Evolutionary conservation across 2,797 vertebrate genomes (phyloP).

Genomic region (Falco naumanni): DNA sequence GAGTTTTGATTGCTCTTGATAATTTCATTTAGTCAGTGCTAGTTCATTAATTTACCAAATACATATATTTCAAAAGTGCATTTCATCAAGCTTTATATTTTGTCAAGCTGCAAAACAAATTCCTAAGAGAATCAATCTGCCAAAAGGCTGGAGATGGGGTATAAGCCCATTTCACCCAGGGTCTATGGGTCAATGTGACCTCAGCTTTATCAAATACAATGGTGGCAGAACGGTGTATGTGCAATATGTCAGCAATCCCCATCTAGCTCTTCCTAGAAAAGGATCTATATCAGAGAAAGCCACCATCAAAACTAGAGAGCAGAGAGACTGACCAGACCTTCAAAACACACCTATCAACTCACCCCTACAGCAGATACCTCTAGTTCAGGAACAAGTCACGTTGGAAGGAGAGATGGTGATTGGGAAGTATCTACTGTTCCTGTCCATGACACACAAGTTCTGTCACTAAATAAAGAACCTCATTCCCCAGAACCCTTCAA

Average conservation of each 20-base stretch:
- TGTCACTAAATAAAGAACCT: constrained; percentile 54
- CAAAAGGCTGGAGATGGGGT: not conserved
- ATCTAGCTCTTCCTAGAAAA: not conserved
- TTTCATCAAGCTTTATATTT: constrained; percentile 53
- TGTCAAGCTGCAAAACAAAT: constrained; percentile 26
- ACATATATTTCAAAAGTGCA: constrained; percentile 33
- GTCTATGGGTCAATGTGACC: not conserved
- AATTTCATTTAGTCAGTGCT: constrained; percentile 52
- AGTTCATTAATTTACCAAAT: constrained; percentile 66
- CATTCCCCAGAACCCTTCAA: constrained; percentile 42
- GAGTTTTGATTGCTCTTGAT: constrained; percentile 55
- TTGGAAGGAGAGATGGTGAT: not conserved
- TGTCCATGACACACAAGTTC: not conserved
- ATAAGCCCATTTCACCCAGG: not conserved
- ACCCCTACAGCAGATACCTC: not conserved
- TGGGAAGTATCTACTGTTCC: not conserved
- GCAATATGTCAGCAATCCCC: not conserved
- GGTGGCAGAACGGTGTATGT: not conserved
- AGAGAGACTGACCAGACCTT: not conserved
- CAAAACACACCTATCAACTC: not conserved
- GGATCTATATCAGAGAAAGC: not conserved
- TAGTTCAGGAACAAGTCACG: constrained; percentile 11
- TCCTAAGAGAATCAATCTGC: not conserved
- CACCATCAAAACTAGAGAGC: not conserved
- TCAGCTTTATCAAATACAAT: not conserved